Evolutionary conservation across 2,888 invertebrate genomes (phyloP).

Genomic region (Nematopogon swammerdamellus): DNA sequence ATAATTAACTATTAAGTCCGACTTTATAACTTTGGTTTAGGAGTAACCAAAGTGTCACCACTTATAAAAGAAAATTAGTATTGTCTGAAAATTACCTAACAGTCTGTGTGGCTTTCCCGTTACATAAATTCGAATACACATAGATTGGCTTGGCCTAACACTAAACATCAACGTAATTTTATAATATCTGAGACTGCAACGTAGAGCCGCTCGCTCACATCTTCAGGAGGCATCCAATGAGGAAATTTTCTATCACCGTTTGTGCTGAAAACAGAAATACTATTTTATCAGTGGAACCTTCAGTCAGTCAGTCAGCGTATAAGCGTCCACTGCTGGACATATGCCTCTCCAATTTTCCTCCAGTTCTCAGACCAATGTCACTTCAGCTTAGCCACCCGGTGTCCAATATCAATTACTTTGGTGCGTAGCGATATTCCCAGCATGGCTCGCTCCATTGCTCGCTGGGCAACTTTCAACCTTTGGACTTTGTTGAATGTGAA

Average conservation of each 20-base stretch:
- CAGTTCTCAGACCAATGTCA: no score
- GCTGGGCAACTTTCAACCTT: no score
- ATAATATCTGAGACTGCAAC: not conserved
- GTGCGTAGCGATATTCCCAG: no score
- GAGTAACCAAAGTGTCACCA: not conserved
- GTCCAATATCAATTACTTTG: no score
- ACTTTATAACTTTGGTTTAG: not conserved
- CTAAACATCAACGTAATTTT: not conserved
- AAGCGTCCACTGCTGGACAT: not conserved
- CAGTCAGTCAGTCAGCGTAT: not conserved
- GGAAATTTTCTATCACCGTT: constrained; percentile 73
- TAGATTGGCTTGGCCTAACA: not conserved
- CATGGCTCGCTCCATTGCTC: no score
- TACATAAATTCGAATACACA: not conserved
- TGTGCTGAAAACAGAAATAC: constrained; percentile 58
- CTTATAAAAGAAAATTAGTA: not conserved
- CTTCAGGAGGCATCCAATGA: constrained; percentile 57
- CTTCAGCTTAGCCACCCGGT: no score
- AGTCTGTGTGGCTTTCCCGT: not conserved
- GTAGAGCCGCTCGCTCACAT: constrained; percentile 22
- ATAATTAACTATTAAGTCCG: not conserved
- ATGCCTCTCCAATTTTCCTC: no score
- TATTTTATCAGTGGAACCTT: not conserved
- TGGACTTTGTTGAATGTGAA: constrained; percentile 62
- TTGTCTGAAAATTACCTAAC: not conserved